Conservation (phyloP, 2,888 invertebrate genomes). For the Drosophila mulleri region DNA sequence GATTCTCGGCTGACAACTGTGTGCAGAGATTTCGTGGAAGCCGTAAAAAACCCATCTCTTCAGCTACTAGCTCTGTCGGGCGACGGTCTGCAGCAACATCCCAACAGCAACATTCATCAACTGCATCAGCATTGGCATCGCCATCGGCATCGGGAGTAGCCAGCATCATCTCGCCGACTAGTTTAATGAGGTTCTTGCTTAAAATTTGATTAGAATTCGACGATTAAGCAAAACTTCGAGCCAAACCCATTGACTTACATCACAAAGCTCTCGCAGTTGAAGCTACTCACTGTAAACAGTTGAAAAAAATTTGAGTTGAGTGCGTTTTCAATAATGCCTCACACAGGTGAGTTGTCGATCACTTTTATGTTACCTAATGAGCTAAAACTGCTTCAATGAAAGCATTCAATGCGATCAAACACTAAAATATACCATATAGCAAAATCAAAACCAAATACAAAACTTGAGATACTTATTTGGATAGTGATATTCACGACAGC, state of each 20-base stretch:
- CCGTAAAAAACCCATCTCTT: slow-evolving; percentile 63
- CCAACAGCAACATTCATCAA: slow-evolving; percentile 45
- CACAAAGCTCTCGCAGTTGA: slow-evolving; percentile 52
- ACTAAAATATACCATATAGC: slow-evolving; percentile 4
- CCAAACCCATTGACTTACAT: slow-evolving; percentile 43
- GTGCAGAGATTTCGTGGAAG: slow-evolving; percentile 70
- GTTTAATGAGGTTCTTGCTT: slow-evolving; percentile 67
- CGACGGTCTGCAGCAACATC: slow-evolving; percentile 35
- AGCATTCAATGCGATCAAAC: slow-evolving; percentile 42
- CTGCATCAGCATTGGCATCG: slow-evolving; percentile 11
- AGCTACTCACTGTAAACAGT: slow-evolving; percentile 50
- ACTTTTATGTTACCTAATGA: slow-evolving; percentile 59
- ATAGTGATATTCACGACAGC: slow-evolving; percentile 23
- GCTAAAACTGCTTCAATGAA: slow-evolving; percentile 44
- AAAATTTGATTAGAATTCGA: slow-evolving; percentile 76
- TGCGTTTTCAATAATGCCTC: slow-evolving; percentile 63
- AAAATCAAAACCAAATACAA: background rate
- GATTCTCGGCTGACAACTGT: slow-evolving; percentile 44
- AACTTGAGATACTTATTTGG: slow-evolving; percentile 34
- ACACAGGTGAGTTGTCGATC: slow-evolving; percentile 70
- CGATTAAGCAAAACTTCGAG: slow-evolving; percentile 62
- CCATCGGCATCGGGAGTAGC: slow-evolving; percentile 15
- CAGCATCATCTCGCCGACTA: slow-evolving; percentile 25
- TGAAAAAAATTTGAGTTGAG: slow-evolving; percentile 40
- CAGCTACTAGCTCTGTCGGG: slow-evolving; percentile 34